These are phyloP conservation scores for Alentia gelatinosa DNA, from an alignment of 2,888 invertebrate genomes.

Conservation along the genomic window DNA sequence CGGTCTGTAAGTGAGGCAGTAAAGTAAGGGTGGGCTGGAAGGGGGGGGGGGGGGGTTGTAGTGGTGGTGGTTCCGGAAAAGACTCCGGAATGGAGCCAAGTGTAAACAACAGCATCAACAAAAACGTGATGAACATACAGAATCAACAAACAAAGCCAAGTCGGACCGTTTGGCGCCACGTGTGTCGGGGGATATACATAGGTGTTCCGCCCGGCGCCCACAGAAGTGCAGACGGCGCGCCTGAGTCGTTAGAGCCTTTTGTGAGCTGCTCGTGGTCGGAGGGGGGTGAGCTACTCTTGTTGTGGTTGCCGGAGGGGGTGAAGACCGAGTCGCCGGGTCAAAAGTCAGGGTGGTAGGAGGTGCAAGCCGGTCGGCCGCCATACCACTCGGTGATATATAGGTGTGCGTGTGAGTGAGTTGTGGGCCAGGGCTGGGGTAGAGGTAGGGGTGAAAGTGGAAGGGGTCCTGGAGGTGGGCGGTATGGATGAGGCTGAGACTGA, in stretches of 20 bases:
- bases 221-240: no score
- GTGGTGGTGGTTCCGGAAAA: no score
- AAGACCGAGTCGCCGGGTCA: neutral
- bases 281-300: neutral
- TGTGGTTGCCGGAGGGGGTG: neutral
- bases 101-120: slow-evolving; percentile 10
- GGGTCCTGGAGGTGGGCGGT: no score
- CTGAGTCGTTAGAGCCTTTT: neutral
- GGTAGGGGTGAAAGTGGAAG: no score
- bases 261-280: neutral
- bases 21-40: neutral
- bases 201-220: neutral
- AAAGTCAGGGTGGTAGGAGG: neutral
- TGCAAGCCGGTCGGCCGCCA: no score
- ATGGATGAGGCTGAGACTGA: no score
- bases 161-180: neutral
- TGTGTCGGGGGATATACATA: neutral
- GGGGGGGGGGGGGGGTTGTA: no score
- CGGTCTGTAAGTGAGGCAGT: neutral
- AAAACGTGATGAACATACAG: neutral
- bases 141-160: neutral
- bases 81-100: neutral
- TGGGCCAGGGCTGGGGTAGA: no score
- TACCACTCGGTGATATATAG: neutral
- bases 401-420: no score